Evolutionary conservation across 37 sponge, comb jelly and placozoan species (phyloP), one percentile per base, ranked within the genome.

Genomic region (Aphrocallistes beatrix): DNA sequence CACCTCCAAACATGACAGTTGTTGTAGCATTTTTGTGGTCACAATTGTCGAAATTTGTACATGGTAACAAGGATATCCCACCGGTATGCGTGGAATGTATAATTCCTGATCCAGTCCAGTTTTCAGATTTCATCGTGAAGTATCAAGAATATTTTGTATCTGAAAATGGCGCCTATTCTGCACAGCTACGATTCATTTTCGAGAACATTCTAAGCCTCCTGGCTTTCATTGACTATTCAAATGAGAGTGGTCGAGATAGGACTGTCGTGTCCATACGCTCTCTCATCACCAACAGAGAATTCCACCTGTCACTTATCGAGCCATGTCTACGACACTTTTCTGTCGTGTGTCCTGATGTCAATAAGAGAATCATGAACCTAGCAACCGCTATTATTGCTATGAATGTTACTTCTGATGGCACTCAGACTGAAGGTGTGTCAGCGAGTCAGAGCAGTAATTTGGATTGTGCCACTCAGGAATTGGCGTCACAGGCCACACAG

Each of bases 31-130:
- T 60, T 60, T 13, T 60, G 75, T 60, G 75, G 75, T 30, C n/a
- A 19, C 10, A 60, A 3, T 60, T 60, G n/a, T 21, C 75, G n/a
- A 60, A 60, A 6, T 60, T 60, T 13, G 17, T 60, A 6, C 75
- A 60, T 60, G n/a, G 34, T 30, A 60, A 60, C 75, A 60, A 60
- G 75, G 21, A 3, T 6, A 1, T 8, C 25, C 3, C 17, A 3
- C 75, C 75, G 75, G 75, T 60, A 60, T 60, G 75, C 34, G 75
- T 32, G 75, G 75, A 60, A 60, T 60, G 75, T 60, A 30, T 60
- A 13, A 13, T 19, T 13, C 75, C 75, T 19, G 75, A 60, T 13
- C 75, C 75, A 3, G 75, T 60, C 75, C 75, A 60, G 75, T 60
- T 60, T 30, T 60, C 75, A 3, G 75, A 60, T 25, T 60, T 32